Percentiles rank a stretch among this genome's conserved stretches.
These are phyloP conservation scores for Coptodon bakossiorum DNA, from an alignment of 2,113 vertebrate genomes.

Conservation along the genomic window DNA sequence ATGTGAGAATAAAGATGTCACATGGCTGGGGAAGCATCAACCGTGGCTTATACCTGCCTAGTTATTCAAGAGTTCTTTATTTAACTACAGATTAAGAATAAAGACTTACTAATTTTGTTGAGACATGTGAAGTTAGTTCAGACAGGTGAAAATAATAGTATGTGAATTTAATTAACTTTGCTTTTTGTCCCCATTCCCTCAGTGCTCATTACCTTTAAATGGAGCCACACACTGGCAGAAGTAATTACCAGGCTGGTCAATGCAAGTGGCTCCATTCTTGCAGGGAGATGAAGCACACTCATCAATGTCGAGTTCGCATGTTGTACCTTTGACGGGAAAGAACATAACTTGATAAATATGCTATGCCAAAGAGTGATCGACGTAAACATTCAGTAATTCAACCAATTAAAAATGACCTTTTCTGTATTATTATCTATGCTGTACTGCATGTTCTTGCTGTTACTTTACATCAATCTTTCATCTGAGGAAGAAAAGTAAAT, in stretches of 20 bases:
- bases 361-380: neutral
- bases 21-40: neutral
- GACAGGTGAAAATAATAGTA: conserved; percentile 77
- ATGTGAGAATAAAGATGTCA: neutral
- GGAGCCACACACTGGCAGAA: conserved; percentile 79
- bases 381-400: neutral
- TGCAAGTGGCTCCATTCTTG: conserved; percentile 77
- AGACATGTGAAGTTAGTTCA: conserved; percentile 67
- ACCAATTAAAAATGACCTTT: neutral
- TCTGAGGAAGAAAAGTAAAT: neutral
- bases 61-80: conserved; percentile 4
- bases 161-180: conserved; percentile 84
- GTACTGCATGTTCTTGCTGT: neutral
- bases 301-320: conserved; percentile 75
- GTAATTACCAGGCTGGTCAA: conserved; percentile 85
- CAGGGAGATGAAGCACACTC: conserved; percentile 75
- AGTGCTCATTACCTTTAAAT: conserved; percentile 87
- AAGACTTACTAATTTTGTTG: conserved; percentile 65
- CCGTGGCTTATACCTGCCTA: neutral
- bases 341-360: conserved; percentile 16
- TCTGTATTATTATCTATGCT: neutral
- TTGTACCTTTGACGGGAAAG: conserved; percentile 58
- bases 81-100: conserved; percentile 41
- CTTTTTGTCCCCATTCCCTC: conserved; percentile 70
- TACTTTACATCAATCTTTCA: neutral